Evolutionary conservation across 2,113 vertebrate species (phyloP), one percentile per base, ranked within the genome.

Genomic region (Scomber colias): DNA sequence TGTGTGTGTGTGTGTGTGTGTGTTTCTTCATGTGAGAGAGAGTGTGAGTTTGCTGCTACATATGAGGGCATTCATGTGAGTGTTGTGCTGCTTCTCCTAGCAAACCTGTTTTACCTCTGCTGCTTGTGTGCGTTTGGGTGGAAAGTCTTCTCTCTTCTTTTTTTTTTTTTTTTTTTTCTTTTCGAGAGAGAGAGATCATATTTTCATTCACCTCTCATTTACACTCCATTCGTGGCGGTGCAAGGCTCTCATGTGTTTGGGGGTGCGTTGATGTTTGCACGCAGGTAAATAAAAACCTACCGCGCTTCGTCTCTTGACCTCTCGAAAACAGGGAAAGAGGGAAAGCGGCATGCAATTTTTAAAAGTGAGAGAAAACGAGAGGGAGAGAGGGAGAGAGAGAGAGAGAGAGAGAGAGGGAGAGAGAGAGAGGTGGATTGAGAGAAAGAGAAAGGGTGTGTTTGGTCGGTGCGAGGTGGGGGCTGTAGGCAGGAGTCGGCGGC

Each of bases 401-500:
- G 61, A 48, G 53, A 21, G 55, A 46, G 0, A 4, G 17, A 64
- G 11, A 30, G 27, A 61, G 6, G 63, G 19, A 45, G 62, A 30
- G n/a, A 76, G 48, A 59, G 64, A 4, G 17, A 64, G 35, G 35
- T 40, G 46, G 0, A 70, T 35, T 61, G 17, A 19, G 61, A 24
- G 21, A 24, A 45, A 51, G 55, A 53, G 27, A 67, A 27, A 48
- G 55, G 54, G 71, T 63, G 79, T 82, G 83, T 80, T 70, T 49
- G 73, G 55, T 0, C 45, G 70, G 45, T 49, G 75, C 10, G 64
- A 19, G 79, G 48, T 0, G 31, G 70, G 62, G 81, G 61, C 55
- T 69, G 79, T 14, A 70, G 84, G 83, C 70, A 81, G 91, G 79
- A 82, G 79, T 69, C 68, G 54, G 76, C 69, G 63, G 93, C 84